Evolutionary conservation across 2,113 vertebrate genomes (phyloP), one percentile per base, ranked within the genome.

Genomic region (Myotis lucifugus): DNA sequence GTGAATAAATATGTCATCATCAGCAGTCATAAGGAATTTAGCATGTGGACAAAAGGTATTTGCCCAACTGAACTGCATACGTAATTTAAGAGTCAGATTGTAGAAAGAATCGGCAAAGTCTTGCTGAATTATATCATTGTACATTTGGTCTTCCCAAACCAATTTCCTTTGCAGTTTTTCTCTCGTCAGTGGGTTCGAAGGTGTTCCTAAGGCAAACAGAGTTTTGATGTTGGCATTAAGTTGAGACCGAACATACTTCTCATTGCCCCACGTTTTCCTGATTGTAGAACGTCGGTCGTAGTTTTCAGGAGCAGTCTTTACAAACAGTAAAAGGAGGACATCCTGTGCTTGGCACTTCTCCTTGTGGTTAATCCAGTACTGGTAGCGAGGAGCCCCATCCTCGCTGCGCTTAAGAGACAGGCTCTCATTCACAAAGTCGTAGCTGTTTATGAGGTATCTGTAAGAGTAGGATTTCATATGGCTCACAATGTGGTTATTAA

Each of bases 1-100:
- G 94, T 99, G 99, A 83, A 99, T 98, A 93, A 99, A 99, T 93
- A 99, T 98, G 93, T 99, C 99, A 5, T 99, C 99, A n/a, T 99
- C 99, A 0, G 99, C 99, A 61, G 99, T 99, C 99, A 99, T 99
- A 93, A 99, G 89, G 95, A 99, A 99, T 87, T 69, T 99, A 48
- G 99, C 99, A 78, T 99, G 98, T 25, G 98, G 97, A 97, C 99
- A 99, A 98, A 98, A 99, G 1, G 90, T 61, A 37, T 99, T 98
- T 34, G 98, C 98, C 99, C 99, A 99, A 40, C 98, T 99, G 96
- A 99, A 99, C 98, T 99, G 99, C 96, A 99, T 94, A 52, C 99
- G 98, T 70, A 99, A 97, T 96, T 99, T 99, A 66, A 98, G 84
- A 52, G 99, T 99, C 34, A 99, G 98, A 94, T 99, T 99, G 95